A percentile compares a stretch with the other conserved stretches of the same genome.
Evolutionary conservation across 2,888 invertebrate species (phyloP).

Genomic region (Orthosia gothica): DNA sequence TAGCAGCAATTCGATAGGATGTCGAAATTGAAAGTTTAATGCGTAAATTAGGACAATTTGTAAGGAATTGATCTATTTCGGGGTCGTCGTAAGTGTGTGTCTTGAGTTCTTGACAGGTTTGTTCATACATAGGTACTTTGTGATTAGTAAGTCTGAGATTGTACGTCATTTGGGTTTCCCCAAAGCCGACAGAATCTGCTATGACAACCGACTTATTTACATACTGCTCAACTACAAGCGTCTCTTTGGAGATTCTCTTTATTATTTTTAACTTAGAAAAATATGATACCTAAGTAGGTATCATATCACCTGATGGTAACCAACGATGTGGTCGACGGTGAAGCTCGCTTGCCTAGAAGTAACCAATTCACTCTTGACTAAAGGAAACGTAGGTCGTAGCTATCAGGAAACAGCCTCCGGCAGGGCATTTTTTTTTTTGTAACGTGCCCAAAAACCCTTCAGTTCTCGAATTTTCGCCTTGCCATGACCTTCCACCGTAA

Average conservation of each 20-base stretch:
- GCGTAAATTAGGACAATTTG: constrained; percentile 43
- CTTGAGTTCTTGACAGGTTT: not conserved
- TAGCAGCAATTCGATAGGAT: constrained; percentile 24
- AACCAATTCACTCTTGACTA: no score
- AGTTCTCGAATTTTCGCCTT: not conserved
- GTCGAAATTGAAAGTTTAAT: constrained; percentile 52
- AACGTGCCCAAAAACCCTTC: not conserved
- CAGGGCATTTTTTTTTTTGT: no score
- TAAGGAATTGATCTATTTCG: constrained; percentile 33
- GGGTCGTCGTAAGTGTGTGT: not conserved
- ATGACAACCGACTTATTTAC: constrained; percentile 13
- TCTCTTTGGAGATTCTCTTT: not conserved
- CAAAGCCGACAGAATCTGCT: not conserved
- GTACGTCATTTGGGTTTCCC: constrained; percentile 21
- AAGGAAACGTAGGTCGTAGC: no score
- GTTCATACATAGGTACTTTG: constrained; percentile 11
- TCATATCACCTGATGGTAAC: no score
- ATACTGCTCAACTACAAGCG: not conserved
- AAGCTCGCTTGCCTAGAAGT: no score
- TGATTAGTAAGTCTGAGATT: constrained; percentile 8
- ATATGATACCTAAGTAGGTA: no score
- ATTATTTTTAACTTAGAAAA: not conserved
- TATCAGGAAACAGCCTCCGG: no score
- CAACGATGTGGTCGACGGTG: no score
- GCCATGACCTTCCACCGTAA: constrained; percentile 50